Percentiles rank a stretch among this genome's conserved stretches.
Conservation (phyloP, 2,888 invertebrate genomes). For the Thyatira batis region DNA sequence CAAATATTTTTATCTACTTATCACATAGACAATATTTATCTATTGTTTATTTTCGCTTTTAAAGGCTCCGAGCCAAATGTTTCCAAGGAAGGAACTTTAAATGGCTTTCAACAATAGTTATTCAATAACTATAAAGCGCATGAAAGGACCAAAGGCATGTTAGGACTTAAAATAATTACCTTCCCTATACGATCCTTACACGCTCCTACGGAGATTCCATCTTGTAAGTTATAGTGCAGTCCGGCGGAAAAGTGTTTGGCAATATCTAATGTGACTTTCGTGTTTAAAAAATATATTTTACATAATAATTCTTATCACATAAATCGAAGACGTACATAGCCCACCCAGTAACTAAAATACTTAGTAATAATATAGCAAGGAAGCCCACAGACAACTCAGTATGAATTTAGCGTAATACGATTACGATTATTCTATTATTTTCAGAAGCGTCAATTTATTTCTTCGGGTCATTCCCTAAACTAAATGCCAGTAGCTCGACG, state of each 20-base stretch:
- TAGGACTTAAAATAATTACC: conserved; percentile 6
- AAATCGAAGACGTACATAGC: too few relatives aligned
- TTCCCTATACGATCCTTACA: conserved; percentile 5
- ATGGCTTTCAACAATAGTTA: not conserved
- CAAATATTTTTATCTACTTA: conserved; percentile 7
- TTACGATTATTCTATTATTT: not conserved
- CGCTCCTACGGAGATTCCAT: not conserved
- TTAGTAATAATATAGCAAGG: not conserved
- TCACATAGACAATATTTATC: conserved; percentile 5
- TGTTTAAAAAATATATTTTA: too few relatives aligned
- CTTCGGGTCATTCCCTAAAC: too few relatives aligned
- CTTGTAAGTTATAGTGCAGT: not conserved
- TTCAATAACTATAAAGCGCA: conserved; percentile 14
- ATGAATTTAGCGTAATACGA: not conserved
- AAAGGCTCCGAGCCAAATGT: conserved; percentile 4
- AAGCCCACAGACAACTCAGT: too few relatives aligned
- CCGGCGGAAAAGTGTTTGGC: not conserved
- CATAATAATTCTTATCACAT: too few relatives aligned
- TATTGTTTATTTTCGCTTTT: conserved; percentile 4
- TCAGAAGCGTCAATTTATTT: not conserved
- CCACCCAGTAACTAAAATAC: not conserved
- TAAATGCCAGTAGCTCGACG: too few relatives aligned
- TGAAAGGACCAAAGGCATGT: not conserved
- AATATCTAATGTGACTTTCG: not conserved
- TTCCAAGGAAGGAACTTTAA: conserved; percentile 6